Base-by-base conservation (phyloP, 2,888 invertebrate species). In the Dryocosmus kuriphilus region DNA sequence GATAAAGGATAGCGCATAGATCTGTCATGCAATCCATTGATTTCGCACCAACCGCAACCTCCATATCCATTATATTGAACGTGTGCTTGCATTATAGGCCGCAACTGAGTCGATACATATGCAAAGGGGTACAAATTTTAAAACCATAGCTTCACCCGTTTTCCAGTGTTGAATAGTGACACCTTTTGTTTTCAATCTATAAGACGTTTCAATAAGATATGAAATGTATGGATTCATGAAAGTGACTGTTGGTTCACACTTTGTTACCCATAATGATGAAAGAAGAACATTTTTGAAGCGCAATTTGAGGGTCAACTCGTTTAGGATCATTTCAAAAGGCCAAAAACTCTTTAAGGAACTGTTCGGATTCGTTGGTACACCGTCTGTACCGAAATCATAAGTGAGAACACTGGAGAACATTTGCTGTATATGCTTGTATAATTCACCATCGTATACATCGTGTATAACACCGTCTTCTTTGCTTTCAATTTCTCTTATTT, bases 11-110 rank as follows among this genome's bases (percentile, higher is more conserved):
- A 77, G 32, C 77, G 76, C 35, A 73, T 41, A 46, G 27, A n/a
- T 35, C 60, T 41, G 19, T 14, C 35, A 65, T 73, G 57, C 24
- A 14, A 65, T 16, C 27, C 46, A 22, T 60, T n/a, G 16, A 11
- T 30, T 11, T 76, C 60, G 35, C 79, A 77, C 77, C 74, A 77
- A 30, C 11, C 55, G 30, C 77, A 79, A 5, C 78, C 78, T 32
- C 41, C 63, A 75, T 60, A 78, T 16, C 75, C 78, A 41, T 78
- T 78, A 32, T 57, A 75, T 46, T 78, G 71, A 2, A 57, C 38
- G 32, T 30, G n/a, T 19, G 51, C 76, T 73, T 79, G 79, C 62
- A 76, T 79, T 46, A 67, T 67, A 1, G 38, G 27, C 41, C 19
- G 67, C 67, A 32, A 67, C 46, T 32, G 24, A 27, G 67, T 67